Base-by-base conservation (phyloP, 1,140 invertebrate species). In the Calosoma granatense region DNA sequence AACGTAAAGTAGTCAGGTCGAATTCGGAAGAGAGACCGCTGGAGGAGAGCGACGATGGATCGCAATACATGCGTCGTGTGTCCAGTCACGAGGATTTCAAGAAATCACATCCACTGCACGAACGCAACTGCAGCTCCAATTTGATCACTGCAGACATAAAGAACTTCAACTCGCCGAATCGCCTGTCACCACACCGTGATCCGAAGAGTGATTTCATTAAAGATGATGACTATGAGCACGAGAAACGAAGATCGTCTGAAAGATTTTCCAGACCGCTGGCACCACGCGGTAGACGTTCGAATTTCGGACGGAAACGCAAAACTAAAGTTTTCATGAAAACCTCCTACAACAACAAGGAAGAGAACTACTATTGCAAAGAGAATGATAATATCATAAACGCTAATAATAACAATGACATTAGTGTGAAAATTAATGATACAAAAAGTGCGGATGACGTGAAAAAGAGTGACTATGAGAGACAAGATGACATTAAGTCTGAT, bases 1-100 rank as follows among this genome's bases (percentile, higher is more conserved):
- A 90, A 67, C 77, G 85, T 55, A 90, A 89, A 69, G 78, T 89
- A 47, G 82, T 87, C 63, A 81, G 85, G 73, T 87, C 80, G 54
- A 87, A 83, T 70, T 87, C 85, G 60, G 86, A 87, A 66, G 86
- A 82, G 66, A 69, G 73, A 36, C 76, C 78, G 56, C 56, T 56
- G 17, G 70, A 75, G 56, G 71, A 69, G 53, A 65, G 64, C 20
- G 65, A 67, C 11, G 70, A 74, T 19, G 64, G 68, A 11, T 66
- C 70, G 20, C 73, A 75, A 41, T 74, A 74, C 26, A 83, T 83
- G 22, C 70, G 82, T 26, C 69, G 81, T 56, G 81, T 83, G 3
- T 82, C 79, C 41, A 83, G 81, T 57, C 80, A 82, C 68, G 82
- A 83, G 63, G 80, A 83, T 68, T 82, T 84, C 62, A 77, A 79